Conservation (phyloP, 2,888 invertebrate species). For the Gandaritis pyraliata region DNA sequence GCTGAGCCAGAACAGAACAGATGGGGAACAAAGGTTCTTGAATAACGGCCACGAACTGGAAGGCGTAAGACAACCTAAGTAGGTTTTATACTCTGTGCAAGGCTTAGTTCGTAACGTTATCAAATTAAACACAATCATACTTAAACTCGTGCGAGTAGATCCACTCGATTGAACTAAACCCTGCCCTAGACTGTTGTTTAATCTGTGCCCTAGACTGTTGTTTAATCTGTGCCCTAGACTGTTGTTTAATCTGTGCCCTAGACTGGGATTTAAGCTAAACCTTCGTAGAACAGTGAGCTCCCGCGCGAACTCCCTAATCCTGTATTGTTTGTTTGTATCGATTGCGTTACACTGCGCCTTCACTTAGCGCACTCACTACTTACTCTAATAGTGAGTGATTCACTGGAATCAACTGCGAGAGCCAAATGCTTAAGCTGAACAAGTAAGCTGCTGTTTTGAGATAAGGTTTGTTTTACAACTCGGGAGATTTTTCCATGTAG, state of each 20-base stretch:
- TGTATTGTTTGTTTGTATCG: neutral
- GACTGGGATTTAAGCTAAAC: neutral
- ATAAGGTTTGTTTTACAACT: slow-evolving; percentile 14
- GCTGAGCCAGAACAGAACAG: too few relatives aligned
- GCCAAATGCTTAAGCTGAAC: too few relatives aligned
- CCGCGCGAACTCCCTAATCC: neutral
- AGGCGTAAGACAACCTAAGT: too few relatives aligned
- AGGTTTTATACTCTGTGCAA: too few relatives aligned
- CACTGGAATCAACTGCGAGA: too few relatives aligned
- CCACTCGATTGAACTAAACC: neutral
- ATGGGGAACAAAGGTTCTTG: too few relatives aligned
- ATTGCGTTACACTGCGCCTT: slow-evolving; percentile 7
- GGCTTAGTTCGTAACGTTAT: too few relatives aligned
- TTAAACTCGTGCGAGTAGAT: neutral
- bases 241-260: neutral
- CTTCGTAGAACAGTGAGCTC: neutral
- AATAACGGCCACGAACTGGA: too few relatives aligned
- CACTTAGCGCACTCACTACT: neutral
- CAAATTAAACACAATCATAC: neutral
- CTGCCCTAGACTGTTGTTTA: too few relatives aligned
- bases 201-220: too few relatives aligned
- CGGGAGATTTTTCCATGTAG: neutral
- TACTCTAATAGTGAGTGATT: slow-evolving; percentile 1
- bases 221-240: too few relatives aligned
- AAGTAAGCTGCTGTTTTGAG: neutral